Evolutionary conservation across 2,113 vertebrate species (phyloP), one percentile per base, ranked within the genome.

Genomic region (Epinephelus lanceolatus): DNA sequence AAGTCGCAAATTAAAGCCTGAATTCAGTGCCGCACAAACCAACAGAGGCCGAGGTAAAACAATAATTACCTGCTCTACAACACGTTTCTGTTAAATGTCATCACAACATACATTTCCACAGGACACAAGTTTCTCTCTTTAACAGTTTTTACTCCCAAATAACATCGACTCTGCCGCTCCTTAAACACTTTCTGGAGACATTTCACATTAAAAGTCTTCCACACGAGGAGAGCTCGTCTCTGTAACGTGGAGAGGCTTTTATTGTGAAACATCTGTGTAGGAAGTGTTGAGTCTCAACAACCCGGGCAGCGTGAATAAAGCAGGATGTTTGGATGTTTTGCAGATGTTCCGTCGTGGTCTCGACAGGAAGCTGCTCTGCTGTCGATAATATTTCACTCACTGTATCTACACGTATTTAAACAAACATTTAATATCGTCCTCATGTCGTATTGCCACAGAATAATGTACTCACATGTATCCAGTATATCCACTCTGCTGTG

Each of bases 401-500:
- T 71, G 62, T 76, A 81, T 85, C 42, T 66, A 61, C 10, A 17
- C n/a, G 52, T 81, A 79, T 79, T 71, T 86, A 69, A 65, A 71
- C 0, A 1, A 8, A 40, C 17, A 17, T 13, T 23, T 33, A 47
- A 42, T 42, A 51, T 60, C 17, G 8, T 59, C 25, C 33, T 57
- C 53, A 23, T 13, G 30, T 60, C 21, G 17, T 69, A 18, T 63
- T 25, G 49, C 19, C 57, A 42, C 37, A 68, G 2, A 57, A 33
- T 27, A 27, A 33, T 11, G 30, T 6, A 57, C 72, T 76, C 66
- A 23, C 27, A 18, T 78, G 56, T 45, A 6, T 42, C 21, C 42
- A 21, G 23, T 73, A n/a, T 52, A 59, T 37, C 23, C 69, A 42
- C 27, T 59, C 65, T 45, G 53, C 33, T 68, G 76, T n/a, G 27